Percentiles rank a stretch among this genome's conserved stretches.
phyloP scores from a whole-genome alignment of 2,797 vertebrate genomes.

The Etheostoma perlongum region DNA sequence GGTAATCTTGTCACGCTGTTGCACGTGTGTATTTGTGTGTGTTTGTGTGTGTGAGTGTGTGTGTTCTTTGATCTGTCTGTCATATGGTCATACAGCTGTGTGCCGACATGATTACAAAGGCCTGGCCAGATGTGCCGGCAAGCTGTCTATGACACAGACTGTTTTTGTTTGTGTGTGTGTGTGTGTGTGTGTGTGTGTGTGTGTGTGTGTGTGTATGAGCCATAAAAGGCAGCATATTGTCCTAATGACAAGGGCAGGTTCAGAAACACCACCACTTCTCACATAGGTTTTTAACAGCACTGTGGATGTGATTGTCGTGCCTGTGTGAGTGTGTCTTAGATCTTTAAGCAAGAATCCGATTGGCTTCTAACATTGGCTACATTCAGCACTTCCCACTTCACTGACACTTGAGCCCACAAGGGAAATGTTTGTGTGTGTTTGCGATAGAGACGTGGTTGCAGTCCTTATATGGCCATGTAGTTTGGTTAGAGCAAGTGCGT shows the following conservation, averaged over 20 bases:
- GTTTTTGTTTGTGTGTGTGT: slow-evolving; percentile 32
- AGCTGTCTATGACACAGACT: slow-evolving; percentile 66
- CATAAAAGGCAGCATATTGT: slow-evolving; percentile 35
- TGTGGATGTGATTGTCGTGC: slow-evolving; percentile 15
- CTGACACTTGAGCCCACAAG: slow-evolving; percentile 62
- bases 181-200: slow-evolving; percentile 20
- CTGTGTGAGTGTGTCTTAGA: slow-evolving; percentile 7
- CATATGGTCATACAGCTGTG: slow-evolving; percentile 76
- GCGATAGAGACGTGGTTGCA: slow-evolving; percentile 54
- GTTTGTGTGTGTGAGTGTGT: slow-evolving; percentile 47
- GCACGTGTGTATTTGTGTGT: slow-evolving; percentile 24
- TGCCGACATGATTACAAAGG: slow-evolving; percentile 73
- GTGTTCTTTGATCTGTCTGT: slow-evolving; percentile 74
- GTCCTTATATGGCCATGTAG: slow-evolving; percentile 78
- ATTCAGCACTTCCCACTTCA: slow-evolving; percentile 67
- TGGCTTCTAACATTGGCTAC: slow-evolving; percentile 45
- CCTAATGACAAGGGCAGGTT: slow-evolving; percentile 35
- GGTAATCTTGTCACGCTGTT: slow-evolving; percentile 53
- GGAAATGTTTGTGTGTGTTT: slow-evolving; percentile 68
- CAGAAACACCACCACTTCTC: slow-evolving; percentile 18
- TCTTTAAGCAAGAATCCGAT: slow-evolving; percentile 24
- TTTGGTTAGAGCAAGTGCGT: slow-evolving; percentile 67
- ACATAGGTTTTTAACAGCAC: background rate
- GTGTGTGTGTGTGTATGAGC: slow-evolving; percentile 11
- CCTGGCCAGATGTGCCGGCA: slow-evolving; percentile 76